Percentiles rank a stretch among this genome's conserved stretches.
Evolutionary conservation across 2,797 vertebrate species (phyloP).

Genomic region (Malacoraja senta): DNA sequence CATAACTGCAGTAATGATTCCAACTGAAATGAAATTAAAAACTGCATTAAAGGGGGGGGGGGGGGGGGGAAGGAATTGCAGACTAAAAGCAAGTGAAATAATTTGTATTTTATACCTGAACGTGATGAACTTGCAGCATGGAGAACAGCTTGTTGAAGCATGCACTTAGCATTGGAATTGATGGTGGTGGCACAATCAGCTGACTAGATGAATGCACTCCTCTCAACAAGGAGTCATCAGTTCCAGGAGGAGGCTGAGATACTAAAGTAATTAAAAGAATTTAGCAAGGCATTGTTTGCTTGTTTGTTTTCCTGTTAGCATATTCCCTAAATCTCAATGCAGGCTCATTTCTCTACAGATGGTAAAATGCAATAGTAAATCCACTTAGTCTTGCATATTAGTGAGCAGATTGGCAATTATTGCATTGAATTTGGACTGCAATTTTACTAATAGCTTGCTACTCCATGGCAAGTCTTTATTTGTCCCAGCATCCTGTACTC

Average conservation of each 20-base stretch:
- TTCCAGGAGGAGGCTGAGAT: slow-evolving; percentile 79
- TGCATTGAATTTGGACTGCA: not conserved
- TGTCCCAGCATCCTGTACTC: not conserved
- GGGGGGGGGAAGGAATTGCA: not conserved
- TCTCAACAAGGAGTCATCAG: slow-evolving; percentile 85
- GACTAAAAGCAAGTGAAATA: not conserved
- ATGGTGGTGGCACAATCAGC: slow-evolving; percentile 77
- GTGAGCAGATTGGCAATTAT: not conserved
- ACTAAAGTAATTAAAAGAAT: slow-evolving; percentile 55
- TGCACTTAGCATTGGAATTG: slow-evolving; percentile 86
- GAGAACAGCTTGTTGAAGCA: slow-evolving; percentile 99
- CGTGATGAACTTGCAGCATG: slow-evolving; percentile 94
- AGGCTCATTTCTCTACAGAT: not conserved
- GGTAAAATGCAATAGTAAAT: not conserved
- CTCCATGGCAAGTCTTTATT: not conserved
- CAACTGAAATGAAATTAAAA: slow-evolving; percentile 60
- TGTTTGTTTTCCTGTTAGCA: not conserved
- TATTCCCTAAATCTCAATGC: not conserved
- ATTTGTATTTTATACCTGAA: slow-evolving; percentile 70
- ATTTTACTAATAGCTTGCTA: not conserved
- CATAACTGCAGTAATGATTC: slow-evolving; percentile 93
- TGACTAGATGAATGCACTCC: slow-evolving; percentile 74
- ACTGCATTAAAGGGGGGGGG: not conserved
- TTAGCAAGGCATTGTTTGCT: not conserved
- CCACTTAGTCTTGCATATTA: not conserved